A percentile compares a stretch with the other conserved stretches of the same genome.
Evolutionary conservation across 2,888 invertebrate genomes (phyloP).

Genomic region (Plusia festucae): DNA sequence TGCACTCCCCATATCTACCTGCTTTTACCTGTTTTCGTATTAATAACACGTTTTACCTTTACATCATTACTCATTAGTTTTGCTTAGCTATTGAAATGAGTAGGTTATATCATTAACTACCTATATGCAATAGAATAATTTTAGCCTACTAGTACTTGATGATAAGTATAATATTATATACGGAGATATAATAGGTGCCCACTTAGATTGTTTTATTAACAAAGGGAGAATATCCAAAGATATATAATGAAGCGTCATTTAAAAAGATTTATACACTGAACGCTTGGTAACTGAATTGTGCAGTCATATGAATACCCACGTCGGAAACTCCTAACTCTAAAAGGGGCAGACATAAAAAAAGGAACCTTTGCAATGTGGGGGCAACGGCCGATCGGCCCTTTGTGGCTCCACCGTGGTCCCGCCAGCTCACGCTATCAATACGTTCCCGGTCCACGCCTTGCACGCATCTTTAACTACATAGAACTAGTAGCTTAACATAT

Average conservation of each 20-base stretch:
- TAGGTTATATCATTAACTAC: slow-evolving; percentile 46
- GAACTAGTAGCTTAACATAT: slow-evolving; percentile 16
- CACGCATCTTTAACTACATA: slow-evolving; percentile 26
- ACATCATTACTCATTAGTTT: slow-evolving; percentile 25
- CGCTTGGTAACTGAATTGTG: slow-evolving; percentile 14
- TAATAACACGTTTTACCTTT: slow-evolving; percentile 37
- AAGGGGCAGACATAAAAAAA: slow-evolving; percentile 66
- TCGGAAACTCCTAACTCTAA: slow-evolving; percentile 61
- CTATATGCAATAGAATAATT: slow-evolving; percentile 32
- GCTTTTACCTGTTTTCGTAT: slow-evolving; percentile 25
- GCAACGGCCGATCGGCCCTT: slow-evolving; percentile 78
- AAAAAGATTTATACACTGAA: slow-evolving; percentile 2
- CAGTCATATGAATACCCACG: slow-evolving; percentile 23
- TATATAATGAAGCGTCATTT: neutral
- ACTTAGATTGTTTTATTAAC: slow-evolving; percentile 3
- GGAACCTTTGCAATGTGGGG: slow-evolving; percentile 69
- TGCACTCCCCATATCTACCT: neutral
- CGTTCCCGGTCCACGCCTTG: slow-evolving; percentile 47
- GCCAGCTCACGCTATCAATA: slow-evolving; percentile 50
- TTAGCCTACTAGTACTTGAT: slow-evolving; percentile 12
- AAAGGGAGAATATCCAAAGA: neutral
- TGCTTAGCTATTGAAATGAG: slow-evolving; percentile 27
- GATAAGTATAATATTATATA: neutral
- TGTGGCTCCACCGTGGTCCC: slow-evolving; percentile 53
- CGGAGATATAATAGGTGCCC: neutral